Base-by-base conservation (phyloP, 1,140 invertebrate species). In the Leptonema lineaticorne region DNA sequence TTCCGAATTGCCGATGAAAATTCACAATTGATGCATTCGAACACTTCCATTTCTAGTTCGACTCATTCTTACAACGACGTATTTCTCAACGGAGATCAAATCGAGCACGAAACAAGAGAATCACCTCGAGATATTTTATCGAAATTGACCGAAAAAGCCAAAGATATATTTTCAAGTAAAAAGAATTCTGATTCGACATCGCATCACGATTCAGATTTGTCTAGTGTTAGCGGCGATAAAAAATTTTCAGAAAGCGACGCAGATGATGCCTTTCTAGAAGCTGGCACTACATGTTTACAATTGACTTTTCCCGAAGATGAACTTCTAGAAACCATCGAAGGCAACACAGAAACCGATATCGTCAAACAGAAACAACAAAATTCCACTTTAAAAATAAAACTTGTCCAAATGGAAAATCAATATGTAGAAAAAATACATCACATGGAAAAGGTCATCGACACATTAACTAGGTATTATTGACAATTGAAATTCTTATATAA, bases 1-100 rank as follows among this genome's bases (percentile, higher is more conserved):
- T 87, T 87, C 20, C 86, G 87, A 22, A 79, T 86, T 0, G 87
- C 87, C 11, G 88, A 86, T 70, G 77, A 88, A 8, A 88, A 84
- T 75, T 88, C 87, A 9, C 86, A 86, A 26, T n/a, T n/a, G n/a
- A n/a, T n/a, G n/a, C n/a, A 79, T 77, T 37, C 74, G 80, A 30
- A 77, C 75, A 69, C 68, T 72, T 71, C 24, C 7, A 58, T 11
- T 1, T 28, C 6, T 28, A 26, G 24, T n/a, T 58, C 24, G 28
- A 26, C 16, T n/a, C 24, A 26, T 53, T 26, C 18, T 18, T 11
- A 22, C 11, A 20, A 20, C 20, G 48, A 53, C 22, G 18, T 53
- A 2, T 53, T 53, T 22, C 20, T 53, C 9, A 11, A 20, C 4
- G 48, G 22, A 6, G 24, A 53, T 22, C 16, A 9, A 16, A 20